phyloP scores from a whole-genome alignment of 1,140 invertebrate species.

The Battus philenor region DNA sequence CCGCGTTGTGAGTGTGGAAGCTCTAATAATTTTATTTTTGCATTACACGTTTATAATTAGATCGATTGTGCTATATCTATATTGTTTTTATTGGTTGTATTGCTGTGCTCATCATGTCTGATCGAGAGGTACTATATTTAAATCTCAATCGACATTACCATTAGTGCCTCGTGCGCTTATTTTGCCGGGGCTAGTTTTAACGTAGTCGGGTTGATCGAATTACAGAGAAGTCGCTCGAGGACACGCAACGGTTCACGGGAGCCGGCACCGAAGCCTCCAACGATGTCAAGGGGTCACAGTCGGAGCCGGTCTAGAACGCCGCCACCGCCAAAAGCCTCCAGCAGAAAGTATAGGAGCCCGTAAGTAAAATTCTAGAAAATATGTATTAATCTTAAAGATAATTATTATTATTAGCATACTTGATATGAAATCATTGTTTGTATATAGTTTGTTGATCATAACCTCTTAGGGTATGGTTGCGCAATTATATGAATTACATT shows the following conservation, averaged over 20 bases:
- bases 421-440: no score
- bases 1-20: constrained; percentile 41
- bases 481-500: constrained; percentile 36
- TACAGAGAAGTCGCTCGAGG: constrained; percentile 71
- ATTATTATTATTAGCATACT: no score
- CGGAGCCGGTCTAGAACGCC: constrained; percentile 69
- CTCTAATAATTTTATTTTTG: constrained; percentile 38
- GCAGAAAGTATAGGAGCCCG: constrained; percentile 66
- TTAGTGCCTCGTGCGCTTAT: constrained; percentile 46
- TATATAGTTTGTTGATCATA: no score
- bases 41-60: constrained; percentile 46
- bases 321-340: constrained; percentile 63
- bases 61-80: constrained; percentile 42
- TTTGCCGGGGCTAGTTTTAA: constrained; percentile 38
- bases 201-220: constrained; percentile 29
- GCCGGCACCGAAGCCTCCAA: constrained; percentile 50
- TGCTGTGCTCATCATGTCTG: constrained; percentile 58
- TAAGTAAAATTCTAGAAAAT: constrained; percentile 51
- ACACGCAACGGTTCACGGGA: constrained; percentile 70
- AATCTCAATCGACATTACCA: constrained; percentile 25
- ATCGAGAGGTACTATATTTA: constrained; percentile 73
- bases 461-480: constrained; percentile 49
- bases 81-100: constrained; percentile 42
- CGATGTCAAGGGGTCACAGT: constrained; percentile 67
- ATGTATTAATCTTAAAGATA: no score